Percentiles rank a stretch among this genome's conserved stretches.
These are phyloP conservation scores for Sardinella longiceps DNA, from an alignment of 2,797 vertebrate species.

Conservation along the genomic window DNA sequence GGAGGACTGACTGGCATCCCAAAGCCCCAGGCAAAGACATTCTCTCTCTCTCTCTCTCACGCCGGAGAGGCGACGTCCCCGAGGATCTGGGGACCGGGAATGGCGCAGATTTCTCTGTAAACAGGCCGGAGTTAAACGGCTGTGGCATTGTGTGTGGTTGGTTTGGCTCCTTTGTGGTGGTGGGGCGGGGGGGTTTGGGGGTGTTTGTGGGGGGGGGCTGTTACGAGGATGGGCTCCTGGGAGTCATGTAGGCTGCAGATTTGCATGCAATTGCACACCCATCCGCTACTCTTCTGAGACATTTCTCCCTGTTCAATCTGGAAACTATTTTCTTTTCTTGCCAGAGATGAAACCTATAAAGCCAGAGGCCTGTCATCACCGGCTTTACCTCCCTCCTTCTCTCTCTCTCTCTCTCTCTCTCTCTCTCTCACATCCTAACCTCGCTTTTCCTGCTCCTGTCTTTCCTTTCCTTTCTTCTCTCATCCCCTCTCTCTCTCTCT, in stretches of 20 bases:
- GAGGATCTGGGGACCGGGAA: not conserved
- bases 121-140: not conserved
- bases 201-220: not conserved
- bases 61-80: not conserved
- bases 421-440: not conserved
- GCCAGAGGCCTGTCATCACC: conserved; percentile 18
- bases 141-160: conserved; percentile 3
- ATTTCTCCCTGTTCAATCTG: not conserved
- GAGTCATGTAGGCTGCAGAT: not conserved
- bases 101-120: not conserved
- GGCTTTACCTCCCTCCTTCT: not conserved
- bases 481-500: not conserved
- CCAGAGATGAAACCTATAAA: conserved; percentile 28
- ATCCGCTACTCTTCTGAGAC: not conserved
- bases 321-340: conserved; percentile 10
- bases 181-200: too few species aligned
- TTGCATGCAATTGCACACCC: not conserved
- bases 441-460: not conserved
- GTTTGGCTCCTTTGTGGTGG: not conserved
- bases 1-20: not conserved
- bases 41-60: conserved; percentile 1
- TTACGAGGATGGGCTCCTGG: not conserved
- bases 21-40: conserved; percentile 9
- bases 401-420: not conserved
- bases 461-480: not conserved